Base-by-base conservation (phyloP, 2,888 invertebrate species). In the Fragum sueziense region DNA sequence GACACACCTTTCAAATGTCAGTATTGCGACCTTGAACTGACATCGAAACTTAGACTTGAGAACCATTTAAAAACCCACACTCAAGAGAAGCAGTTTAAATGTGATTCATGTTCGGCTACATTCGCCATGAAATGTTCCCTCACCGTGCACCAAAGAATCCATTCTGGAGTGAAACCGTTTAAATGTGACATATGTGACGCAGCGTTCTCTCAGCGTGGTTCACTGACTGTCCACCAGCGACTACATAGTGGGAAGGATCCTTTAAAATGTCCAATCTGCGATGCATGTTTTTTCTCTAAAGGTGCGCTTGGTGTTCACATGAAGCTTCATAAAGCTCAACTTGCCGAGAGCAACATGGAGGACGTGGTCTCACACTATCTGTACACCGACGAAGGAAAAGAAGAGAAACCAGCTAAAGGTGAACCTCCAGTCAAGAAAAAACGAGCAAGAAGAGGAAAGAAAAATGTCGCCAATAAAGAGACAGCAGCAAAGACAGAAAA, bases 1-100 rank as follows among this genome's bases (percentile, higher is more conserved):
- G 27, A 47, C 41, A 29, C 27, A 47, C 47, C 14, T 6, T 51
- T 27, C 11, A 68, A 47, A 68, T 51, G 62, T 37, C 14, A 34
- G n/a, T 62, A 34, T n/a, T 62, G 62, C 22, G 62, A 62, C 37
- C 62, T 62, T 33, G 62, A 62, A 37, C 62, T 62, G n/a, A 34
- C 62, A 22, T 62, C 62, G 34, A 17, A 62, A 25, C 22, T 33
- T 31, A 33, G 62, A 34, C 37, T 62, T 4, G 22, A 22, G n/a
- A 62, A 62, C 11, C 62, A 62, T 62, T 22, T 62, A 6, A 22
- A 29, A 34, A 62, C 37, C 4, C 62, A 62, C 34, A 62, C 62
- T 9, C 34, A 62, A 4, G 62, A 62, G 37, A 62, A 62, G 31
- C 33, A n/a, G 34, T 62, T n/a, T 22, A 62, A 62, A 62, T 62